These are phyloP conservation scores for Drosophila imparisetae DNA, from an alignment of 2,888 invertebrate species.

Conservation along the genomic window DNA sequence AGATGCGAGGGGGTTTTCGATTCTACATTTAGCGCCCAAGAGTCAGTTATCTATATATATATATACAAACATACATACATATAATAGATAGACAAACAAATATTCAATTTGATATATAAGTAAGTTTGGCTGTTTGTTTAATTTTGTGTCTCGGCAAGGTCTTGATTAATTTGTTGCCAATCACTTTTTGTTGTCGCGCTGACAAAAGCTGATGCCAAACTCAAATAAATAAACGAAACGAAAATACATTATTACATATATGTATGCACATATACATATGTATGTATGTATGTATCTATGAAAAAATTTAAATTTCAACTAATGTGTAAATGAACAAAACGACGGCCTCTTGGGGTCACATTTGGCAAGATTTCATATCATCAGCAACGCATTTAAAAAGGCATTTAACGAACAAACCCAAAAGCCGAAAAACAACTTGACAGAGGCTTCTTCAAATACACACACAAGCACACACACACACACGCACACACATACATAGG, in stretches of 20 bases:
- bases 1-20: conserved; percentile 31
- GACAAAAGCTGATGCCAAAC: conserved; percentile 72
- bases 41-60: conserved; percentile 1
- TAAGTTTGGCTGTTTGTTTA: conserved; percentile 38
- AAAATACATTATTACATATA: conserved; percentile 38
- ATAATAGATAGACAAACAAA: not conserved
- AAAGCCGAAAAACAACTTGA: conserved; percentile 21
- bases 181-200: conserved; percentile 71
- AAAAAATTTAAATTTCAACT: conserved; percentile 70
- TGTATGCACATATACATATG: conserved; percentile 14
- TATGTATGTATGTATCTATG: not conserved
- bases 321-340: conserved; percentile 76
- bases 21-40: conserved; percentile 58
- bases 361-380: conserved; percentile 77
- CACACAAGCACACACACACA: not conserved
- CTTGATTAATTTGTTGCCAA: conserved; percentile 80
- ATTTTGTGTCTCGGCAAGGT: conserved; percentile 66
- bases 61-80: not conserved
- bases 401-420: conserved; percentile 45
- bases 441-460: conserved; percentile 58
- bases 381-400: conserved; percentile 70
- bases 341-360: conserved; percentile 74
- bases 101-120: not conserved
- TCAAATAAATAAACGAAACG: conserved; percentile 50
- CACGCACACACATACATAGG: not conserved